Evolutionary conservation across 2,113 vertebrate species (phyloP).

Genomic region (Potamarius usumacintae): DNA sequence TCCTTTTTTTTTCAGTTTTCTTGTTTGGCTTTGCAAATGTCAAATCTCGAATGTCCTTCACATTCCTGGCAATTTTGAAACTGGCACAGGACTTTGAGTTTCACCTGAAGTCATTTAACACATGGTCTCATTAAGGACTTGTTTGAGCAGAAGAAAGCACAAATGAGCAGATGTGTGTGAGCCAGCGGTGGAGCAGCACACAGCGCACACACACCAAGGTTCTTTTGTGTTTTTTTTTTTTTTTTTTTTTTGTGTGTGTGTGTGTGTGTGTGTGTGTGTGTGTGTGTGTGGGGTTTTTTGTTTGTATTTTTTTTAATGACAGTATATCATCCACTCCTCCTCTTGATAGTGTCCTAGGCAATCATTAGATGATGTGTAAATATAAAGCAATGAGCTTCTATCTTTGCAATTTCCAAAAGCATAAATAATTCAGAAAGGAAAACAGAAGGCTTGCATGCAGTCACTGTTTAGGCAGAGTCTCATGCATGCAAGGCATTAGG

Average conservation of each 20-base stretch:
- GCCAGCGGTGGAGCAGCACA: not conserved
- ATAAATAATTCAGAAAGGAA: constrained; percentile 73
- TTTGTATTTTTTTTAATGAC: not conserved
- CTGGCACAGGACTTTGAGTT: not conserved
- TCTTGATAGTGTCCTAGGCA: constrained; percentile 30
- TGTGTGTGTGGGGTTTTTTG: not conserved
- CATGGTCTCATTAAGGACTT: constrained; percentile 28
- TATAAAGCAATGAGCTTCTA: constrained; percentile 59
- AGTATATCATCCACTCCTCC: not conserved
- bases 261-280: too few species aligned
- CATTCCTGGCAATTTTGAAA: not conserved
- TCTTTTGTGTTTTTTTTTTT: not conserved
- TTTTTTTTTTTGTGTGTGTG: not conserved
- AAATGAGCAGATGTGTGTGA: constrained; percentile 40
- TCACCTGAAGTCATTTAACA: constrained; percentile 33
- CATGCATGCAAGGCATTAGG: not conserved
- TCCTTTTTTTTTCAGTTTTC: not conserved
- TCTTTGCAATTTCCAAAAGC: constrained; percentile 63
- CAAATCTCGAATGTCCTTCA: constrained; percentile 2
- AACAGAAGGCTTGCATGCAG: constrained; percentile 56
- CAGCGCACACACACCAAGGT: not conserved
- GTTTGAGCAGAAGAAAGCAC: constrained; percentile 28
- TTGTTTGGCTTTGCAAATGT: constrained; percentile 9
- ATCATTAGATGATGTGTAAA: constrained; percentile 60
- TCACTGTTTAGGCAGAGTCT: constrained; percentile 27